A percentile compares a stretch with the other conserved stretches of the same genome.
phyloP scores from a whole-genome alignment of 2,797 vertebrate species.

The Malurus splendens region DNA sequence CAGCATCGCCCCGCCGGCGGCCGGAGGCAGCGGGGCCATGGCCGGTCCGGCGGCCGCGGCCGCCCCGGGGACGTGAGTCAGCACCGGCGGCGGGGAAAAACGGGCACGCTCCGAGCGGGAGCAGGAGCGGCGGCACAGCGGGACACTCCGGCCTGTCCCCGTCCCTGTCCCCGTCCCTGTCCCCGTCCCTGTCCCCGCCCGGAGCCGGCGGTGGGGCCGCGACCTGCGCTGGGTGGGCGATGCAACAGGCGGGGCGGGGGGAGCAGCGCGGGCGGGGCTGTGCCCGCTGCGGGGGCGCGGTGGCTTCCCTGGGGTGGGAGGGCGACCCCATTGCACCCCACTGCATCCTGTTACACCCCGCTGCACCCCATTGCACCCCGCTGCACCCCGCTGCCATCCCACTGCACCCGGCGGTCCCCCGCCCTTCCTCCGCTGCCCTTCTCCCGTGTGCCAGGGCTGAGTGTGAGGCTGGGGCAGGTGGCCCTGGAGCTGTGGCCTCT shows the following conservation, averaged over 20 bases:
- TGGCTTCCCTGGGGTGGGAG: neutral
- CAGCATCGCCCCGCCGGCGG: neutral
- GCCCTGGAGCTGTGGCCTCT: neutral
- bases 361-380: accelerated
- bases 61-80: slow-evolving; percentile 23
- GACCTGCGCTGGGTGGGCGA: neutral
- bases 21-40: neutral
- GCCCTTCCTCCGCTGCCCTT: accelerated
- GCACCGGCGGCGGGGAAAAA: neutral
- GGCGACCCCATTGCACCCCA: neutral
- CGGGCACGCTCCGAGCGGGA: neutral
- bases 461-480: neutral
- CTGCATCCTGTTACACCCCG: accelerated
- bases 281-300: neutral
- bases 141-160: neutral
- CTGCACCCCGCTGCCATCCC: neutral
- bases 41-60: neutral
- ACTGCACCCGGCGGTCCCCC: accelerated
- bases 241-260: neutral
- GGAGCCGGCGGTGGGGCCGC: neutral
- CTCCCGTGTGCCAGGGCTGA: neutral
- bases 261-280: neutral
- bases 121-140: too few relatives aligned
- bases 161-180: too few relatives aligned
- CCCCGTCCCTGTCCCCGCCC: too few relatives aligned